These are phyloP conservation scores for Pygoscelis antarcticus DNA, from an alignment of 2,113 vertebrate species.

Conservation along the genomic window DNA sequence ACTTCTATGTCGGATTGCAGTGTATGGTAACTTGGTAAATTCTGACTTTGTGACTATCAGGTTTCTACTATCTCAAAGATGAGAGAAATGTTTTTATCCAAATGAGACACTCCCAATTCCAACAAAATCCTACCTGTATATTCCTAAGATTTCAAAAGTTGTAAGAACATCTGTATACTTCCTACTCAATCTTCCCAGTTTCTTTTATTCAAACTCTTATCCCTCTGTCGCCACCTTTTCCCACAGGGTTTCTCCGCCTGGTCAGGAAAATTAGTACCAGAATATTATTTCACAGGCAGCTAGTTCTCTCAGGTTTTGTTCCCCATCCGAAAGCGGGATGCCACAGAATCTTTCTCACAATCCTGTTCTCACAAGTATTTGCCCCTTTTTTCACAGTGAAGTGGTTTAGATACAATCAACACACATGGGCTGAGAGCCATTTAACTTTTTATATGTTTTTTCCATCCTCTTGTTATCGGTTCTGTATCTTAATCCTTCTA, in stretches of 20 bases:
- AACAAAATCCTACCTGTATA: background rate
- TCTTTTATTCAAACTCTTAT: background rate
- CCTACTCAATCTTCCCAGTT: background rate
- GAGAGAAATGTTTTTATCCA: background rate
- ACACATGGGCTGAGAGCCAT: background rate
- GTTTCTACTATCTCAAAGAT: background rate
- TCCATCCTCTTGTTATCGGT: conserved; percentile 37
- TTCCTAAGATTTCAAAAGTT: background rate
- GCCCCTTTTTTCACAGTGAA: background rate
- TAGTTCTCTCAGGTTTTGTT: background rate
- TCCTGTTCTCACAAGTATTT: background rate
- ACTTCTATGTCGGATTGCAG: background rate
- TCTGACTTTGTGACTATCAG: background rate
- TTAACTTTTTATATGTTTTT: background rate
- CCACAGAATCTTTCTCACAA: background rate
- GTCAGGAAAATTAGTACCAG: background rate
- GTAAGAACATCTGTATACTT: background rate
- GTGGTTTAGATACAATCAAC: background rate
- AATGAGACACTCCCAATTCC: background rate
- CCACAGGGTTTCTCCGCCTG: background rate
- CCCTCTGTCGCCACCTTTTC: background rate
- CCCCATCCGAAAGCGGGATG: background rate
- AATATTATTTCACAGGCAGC: background rate
- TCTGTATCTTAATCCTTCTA: conserved; percentile 45
- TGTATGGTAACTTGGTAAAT: background rate